Evolutionary conservation across 1,140 invertebrate genomes (phyloP).

Genomic region (Drosophila kepulauana): DNA sequence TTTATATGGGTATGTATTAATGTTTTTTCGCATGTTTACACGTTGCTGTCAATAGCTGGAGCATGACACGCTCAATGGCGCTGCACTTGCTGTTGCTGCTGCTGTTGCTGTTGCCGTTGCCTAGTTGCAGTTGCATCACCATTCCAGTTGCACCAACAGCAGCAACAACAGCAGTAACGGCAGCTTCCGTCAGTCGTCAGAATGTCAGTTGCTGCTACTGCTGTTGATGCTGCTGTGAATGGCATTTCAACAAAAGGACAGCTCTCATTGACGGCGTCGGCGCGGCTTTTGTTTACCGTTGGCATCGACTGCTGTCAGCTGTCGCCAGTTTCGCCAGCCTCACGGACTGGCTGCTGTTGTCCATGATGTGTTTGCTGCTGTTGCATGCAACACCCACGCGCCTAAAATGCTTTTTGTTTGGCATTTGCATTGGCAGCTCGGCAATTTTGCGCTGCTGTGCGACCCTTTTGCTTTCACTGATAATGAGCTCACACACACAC

Average conservation of each 20-base stretch:
- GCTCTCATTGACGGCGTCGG: background rate
- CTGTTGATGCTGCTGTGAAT: slow-evolving; percentile 4
- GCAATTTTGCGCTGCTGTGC: slow-evolving; percentile 17
- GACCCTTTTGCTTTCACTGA: slow-evolving; percentile 24
- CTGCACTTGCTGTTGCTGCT: background rate
- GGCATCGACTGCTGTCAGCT: slow-evolving; percentile 15
- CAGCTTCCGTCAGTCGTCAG: slow-evolving; percentile 15
- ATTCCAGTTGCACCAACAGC: slow-evolving; percentile 7
- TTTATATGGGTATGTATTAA: background rate
- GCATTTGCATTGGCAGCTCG: slow-evolving; percentile 2
- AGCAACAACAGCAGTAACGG: slow-evolving; percentile 1
- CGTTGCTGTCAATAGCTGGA: slow-evolving; percentile 47
- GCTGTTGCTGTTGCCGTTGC: background rate
- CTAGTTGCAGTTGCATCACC: slow-evolving; percentile 1
- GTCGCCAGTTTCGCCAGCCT: background rate
- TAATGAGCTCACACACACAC: slow-evolving; percentile 50
- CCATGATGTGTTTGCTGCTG: background rate
- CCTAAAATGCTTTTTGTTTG: slow-evolving; percentile 44
- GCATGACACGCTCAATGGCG: slow-evolving; percentile 35
- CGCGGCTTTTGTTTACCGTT: slow-evolving; percentile 35
- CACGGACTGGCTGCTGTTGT: background rate
- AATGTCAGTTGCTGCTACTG: background rate
- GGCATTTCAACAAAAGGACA: slow-evolving; percentile 32
- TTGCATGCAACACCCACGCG: slow-evolving; percentile 17
- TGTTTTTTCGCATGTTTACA: slow-evolving; percentile 19